phyloP scores from a whole-genome alignment of 2,797 vertebrate genomes.

The Syncerus caffer region DNA sequence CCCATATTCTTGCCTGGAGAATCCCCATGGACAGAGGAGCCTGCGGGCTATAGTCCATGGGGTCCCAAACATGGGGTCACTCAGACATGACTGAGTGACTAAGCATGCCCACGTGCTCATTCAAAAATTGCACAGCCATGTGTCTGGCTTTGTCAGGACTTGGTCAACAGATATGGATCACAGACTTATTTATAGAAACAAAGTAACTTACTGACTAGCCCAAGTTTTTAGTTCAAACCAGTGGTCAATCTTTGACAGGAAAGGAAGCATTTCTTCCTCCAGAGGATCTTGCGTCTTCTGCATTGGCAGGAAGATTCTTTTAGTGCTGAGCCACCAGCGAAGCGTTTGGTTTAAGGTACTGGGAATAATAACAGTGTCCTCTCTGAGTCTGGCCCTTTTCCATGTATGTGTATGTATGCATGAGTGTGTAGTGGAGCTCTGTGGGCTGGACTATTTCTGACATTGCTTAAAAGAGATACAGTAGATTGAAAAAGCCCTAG shows the following conservation, averaged over 20 bases:
- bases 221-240: neutral
- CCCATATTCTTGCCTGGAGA: neutral
- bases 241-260: neutral
- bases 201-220: neutral
- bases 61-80: neutral
- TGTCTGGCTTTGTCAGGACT: neutral
- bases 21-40: neutral
- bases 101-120: neutral
- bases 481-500: neutral
- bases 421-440: neutral
- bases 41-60: neutral
- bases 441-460: neutral
- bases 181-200: neutral
- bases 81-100: neutral
- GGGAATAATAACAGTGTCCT: neutral
- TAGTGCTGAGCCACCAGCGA: neutral
- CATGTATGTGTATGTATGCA: neutral
- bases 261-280: neutral
- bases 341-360: neutral
- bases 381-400: neutral
- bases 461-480: constrained; percentile 8
- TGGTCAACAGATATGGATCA: neutral
- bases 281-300: neutral
- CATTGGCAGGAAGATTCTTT: neutral
- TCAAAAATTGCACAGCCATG: neutral